Evolutionary conservation across 2,113 vertebrate genomes (phyloP), one percentile per base, ranked within the genome.

Genomic region (Phodopus roborovskii): DNA sequence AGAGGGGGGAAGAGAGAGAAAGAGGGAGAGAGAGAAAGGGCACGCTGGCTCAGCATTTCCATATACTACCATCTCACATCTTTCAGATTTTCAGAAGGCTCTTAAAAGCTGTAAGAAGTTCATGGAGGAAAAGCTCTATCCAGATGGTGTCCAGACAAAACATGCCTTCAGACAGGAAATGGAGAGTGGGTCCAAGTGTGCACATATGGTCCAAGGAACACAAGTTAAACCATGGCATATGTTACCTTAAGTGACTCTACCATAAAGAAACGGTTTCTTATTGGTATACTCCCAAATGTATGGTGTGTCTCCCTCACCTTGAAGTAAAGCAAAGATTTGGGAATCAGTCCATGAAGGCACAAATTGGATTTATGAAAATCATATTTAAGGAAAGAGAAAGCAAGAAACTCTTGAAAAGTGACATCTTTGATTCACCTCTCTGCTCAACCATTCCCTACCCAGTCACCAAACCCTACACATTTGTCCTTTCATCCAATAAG

Each of bases 81-180:
- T 68, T 62, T 88, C 62, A 86, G 39, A 91, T 58, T 68, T 92
- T 50, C 70, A 96, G 82, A 93, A 94, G 71, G 66, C 71, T 96
- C 94, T 60, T 85, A 36, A 77, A 58, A 94, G 66, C 26, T 33
- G 58, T 42, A 81, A 53, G 53, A 89, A 84, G 26, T 33, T 79
- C 87, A 45, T 8, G 48, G 48, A 66, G 62, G 45, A 78, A 94
- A 58, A 33, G 56, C n/a, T 68, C 71, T 12, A 78, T 42, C 30
- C 8, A 56, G 28, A 48, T 30, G 62, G 83, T 86, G 89, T 83
- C 62, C 87, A 89, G 90, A 83, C 73, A 24, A 62, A 78, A 92
- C 39, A 66, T 10, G 26, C 45, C 92, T 79, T 26, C 62, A 50
- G 2, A n/a, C 64, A 87, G 87, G 87, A 95, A 94, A 73, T 7